phyloP scores from a whole-genome alignment of 2,113 vertebrate genomes.

The human (Homo sapiens) region GRCh38 chr4:175806001-175806500 shows the following conservation, averaged over 20 bases:
- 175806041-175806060: constrained; percentile 46
- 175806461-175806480: neutral
- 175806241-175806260: neutral
- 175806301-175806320: neutral
- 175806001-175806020: constrained; percentile 33
- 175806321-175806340: neutral
- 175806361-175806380: neutral
- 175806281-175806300: neutral
- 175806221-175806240: neutral
- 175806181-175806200: neutral
- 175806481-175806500: neutral
- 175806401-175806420: neutral
- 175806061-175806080: constrained; percentile 35
- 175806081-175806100: constrained; percentile 28
- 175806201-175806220: neutral
- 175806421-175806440: neutral
- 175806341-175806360: neutral
- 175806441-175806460: neutral
- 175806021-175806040: constrained; percentile 52
- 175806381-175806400: neutral
- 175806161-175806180: neutral
- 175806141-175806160: too few species aligned
- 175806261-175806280: neutral
- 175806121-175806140: neutral
- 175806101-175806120: neutral